Evolutionary conservation across 2,888 invertebrate genomes (phyloP), one percentile per base, ranked within the genome.

Genomic region (Lasioglossum vierecki): DNA sequence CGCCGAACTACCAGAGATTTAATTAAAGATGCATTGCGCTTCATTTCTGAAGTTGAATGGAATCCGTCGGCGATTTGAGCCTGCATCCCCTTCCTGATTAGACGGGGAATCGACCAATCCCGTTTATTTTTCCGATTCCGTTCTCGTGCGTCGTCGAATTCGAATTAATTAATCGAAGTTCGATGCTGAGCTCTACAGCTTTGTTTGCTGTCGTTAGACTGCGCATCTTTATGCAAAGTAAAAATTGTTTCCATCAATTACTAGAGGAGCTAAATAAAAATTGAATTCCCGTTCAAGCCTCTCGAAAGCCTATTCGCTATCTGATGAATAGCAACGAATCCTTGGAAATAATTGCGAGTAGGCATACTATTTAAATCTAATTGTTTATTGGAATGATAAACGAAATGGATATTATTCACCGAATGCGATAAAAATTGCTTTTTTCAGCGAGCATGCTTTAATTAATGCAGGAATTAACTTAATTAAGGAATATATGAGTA

Each of bases 21-120:
- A 91, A 93, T 93, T 93, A 93, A 92, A 93, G 92, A 93, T 92
- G 93, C 92, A 92, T 91, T 83, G 91, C 89, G 78, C 86, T 82
- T 88, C 87, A 83, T 89, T 92, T 85, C 89, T 87, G 86, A 92
- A 91, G 89, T 89, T 90, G 88, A 91, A 90, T 89, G 84, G 86
- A 91, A 78, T 75, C 80, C 79, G 76, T 76, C 76, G 76, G 68
- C 46, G 77, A 60, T 72, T 41, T 49, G 44, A 83, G 79, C 73
- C 71, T 76, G 72, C 44, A 57, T 41, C 41, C 70, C 46, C 35
- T 13, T 9, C 79, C 84, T 88, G 88, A 91, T 91, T 91, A 90
- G 88, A 84, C 78, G 82, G 81, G 60, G 72, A 85, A 78, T 85
- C 82, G 83, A 76, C 74, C 68, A 75, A 53, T 85, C 79, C 49